phyloP scores from a whole-genome alignment of 2,113 vertebrate genomes.

The Bucco capensis region DNA sequence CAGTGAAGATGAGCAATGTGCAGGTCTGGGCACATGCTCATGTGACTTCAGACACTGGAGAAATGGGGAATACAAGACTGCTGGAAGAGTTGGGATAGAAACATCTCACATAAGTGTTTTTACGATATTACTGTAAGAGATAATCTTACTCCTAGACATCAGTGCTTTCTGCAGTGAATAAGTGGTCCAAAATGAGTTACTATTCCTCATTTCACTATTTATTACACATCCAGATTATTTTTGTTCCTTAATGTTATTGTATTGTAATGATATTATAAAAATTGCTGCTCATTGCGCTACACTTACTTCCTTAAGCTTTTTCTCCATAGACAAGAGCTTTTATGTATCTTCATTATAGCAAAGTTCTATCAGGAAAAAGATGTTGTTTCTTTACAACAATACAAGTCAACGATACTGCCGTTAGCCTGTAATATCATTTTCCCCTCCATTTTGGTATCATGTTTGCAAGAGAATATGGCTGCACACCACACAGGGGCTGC shows the following conservation, averaged over 20 bases:
- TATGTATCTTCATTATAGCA: background rate
- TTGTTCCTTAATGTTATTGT: background rate
- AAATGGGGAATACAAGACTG: background rate
- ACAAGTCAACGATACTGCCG: background rate
- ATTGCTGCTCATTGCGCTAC: background rate
- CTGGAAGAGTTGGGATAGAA: background rate
- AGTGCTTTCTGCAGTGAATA: background rate
- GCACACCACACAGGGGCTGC: background rate
- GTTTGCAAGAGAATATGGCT: background rate
- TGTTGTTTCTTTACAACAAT: background rate
- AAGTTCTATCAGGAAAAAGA: background rate
- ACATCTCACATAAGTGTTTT: too few relatives aligned
- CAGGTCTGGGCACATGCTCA: accelerated
- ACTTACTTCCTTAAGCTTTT: background rate
- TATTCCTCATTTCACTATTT: background rate
- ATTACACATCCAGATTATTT: background rate
- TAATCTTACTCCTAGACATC: background rate
- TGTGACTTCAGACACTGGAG: background rate
- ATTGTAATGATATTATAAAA: background rate
- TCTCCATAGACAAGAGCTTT: background rate
- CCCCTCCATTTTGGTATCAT: background rate
- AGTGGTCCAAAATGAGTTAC: background rate
- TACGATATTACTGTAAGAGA: background rate
- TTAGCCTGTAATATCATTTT: background rate
- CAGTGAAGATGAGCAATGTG: background rate